Evolutionary conservation across 2,888 invertebrate genomes (phyloP).

Genomic region (Oscheius sp.): DNA sequence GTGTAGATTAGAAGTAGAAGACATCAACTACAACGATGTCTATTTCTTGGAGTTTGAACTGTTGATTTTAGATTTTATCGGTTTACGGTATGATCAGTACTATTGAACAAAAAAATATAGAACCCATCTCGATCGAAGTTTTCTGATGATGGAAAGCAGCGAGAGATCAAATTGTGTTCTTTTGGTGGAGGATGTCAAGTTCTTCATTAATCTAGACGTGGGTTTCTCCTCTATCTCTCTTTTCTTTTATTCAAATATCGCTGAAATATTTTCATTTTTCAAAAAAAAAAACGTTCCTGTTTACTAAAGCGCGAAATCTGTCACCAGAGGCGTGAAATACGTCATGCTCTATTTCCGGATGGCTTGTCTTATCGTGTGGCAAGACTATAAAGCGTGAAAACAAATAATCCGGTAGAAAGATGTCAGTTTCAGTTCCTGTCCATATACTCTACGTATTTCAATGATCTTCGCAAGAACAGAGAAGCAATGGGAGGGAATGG

Average conservation of each 20-base stretch:
- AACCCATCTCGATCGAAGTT: neutral
- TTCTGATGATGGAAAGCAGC: neutral
- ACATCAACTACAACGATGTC: neutral
- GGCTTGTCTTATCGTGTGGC: no score
- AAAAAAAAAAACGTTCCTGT: no score
- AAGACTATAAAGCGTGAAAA: no score
- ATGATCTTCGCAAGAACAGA: neutral
- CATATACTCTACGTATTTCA: neutral
- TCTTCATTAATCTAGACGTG: neutral
- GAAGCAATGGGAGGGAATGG: neutral
- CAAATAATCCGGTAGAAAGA: no score
- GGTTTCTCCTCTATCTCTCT: neutral
- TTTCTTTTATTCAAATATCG: no score
- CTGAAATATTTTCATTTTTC: no score
- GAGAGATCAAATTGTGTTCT: neutral
- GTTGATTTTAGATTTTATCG: neutral
- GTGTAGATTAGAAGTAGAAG: neutral
- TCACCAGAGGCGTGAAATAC: no score
- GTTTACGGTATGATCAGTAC: slow-evolving; percentile 1
- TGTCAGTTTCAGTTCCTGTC: neutral
- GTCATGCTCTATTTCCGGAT: no score
- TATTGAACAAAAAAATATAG: no score
- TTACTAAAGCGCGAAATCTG: no score
- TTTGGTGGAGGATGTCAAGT: neutral
- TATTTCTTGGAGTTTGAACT: neutral